A percentile compares a stretch with the other conserved stretches of the same genome.
Conservation (phyloP, 2,888 invertebrate genomes). For the Ernsta delagoae region DNA sequence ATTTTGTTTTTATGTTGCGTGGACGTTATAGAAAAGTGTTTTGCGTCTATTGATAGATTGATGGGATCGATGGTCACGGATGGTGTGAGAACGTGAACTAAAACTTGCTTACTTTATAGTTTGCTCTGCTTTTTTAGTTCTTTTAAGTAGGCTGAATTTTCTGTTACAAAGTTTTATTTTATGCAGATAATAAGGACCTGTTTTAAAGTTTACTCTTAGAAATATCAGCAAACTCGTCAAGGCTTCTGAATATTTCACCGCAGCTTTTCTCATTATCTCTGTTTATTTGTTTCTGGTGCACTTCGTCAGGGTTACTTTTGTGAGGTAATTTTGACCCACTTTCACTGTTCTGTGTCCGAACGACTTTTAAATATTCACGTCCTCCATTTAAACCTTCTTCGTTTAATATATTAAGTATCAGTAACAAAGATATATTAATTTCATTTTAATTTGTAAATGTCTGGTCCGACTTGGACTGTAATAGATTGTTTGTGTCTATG, state of each 20-base stretch:
- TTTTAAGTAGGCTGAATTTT: no score
- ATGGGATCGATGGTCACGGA: background rate
- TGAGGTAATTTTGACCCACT: background rate
- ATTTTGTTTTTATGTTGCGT: background rate
- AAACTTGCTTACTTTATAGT: background rate
- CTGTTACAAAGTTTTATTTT: no score
- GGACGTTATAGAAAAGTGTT: background rate
- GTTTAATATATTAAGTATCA: no score
- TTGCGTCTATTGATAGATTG: background rate
- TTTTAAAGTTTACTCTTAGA: no score
- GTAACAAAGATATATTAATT: no score
- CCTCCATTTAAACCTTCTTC: background rate
- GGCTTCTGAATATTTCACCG: background rate
- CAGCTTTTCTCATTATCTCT: background rate
- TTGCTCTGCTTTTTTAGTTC: no score
- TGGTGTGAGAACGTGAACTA: background rate
- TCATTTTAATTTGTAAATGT: no score
- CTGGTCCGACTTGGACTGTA: no score
- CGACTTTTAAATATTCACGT: conserved; percentile 2
- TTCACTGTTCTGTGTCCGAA: background rate
- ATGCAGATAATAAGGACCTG: no score
- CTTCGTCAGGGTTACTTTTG: conserved; percentile 4
- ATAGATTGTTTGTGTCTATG: no score
- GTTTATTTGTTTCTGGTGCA: conserved; percentile 1
- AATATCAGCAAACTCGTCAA: no score